These are phyloP conservation scores for Tachina lurida DNA, from an alignment of 2,888 invertebrate genomes.

Conservation along the genomic window DNA sequence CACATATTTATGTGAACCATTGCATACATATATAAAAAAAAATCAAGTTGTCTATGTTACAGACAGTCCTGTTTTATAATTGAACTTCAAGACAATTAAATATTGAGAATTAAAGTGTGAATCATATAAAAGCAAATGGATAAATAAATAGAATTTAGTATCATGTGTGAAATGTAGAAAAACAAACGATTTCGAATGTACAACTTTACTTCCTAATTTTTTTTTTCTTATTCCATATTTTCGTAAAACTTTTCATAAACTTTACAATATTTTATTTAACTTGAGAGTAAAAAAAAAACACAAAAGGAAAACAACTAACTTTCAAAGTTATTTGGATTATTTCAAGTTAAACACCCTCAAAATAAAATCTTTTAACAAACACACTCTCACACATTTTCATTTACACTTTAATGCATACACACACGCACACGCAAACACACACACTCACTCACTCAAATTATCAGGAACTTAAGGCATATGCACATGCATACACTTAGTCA, in stretches of 20 bases:
- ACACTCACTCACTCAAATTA: constrained; percentile 5
- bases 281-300: neutral
- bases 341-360: constrained; percentile 57
- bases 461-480: neutral
- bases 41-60: too few species aligned
- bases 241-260: constrained; percentile 48
- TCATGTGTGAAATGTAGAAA: neutral
- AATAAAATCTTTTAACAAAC: constrained; percentile 50
- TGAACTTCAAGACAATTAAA: constrained; percentile 57
- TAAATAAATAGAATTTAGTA: neutral
- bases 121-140: neutral
- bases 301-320: constrained; percentile 29
- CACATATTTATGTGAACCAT: neutral
- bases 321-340: constrained; percentile 65
- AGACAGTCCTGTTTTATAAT: constrained; percentile 31
- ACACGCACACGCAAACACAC: constrained; percentile 18
- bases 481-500: constrained; percentile 19
- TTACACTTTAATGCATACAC: constrained; percentile 1
- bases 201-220: constrained; percentile 22
- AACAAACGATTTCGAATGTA: constrained; percentile 16
- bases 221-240: neutral
- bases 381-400: constrained; percentile 18
- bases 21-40: too few species aligned
- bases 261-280: constrained; percentile 59
- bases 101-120: constrained; percentile 20